Conservation (phyloP, 64 coral and sea anemone species). For the Pachyseris speciosa region DNA sequence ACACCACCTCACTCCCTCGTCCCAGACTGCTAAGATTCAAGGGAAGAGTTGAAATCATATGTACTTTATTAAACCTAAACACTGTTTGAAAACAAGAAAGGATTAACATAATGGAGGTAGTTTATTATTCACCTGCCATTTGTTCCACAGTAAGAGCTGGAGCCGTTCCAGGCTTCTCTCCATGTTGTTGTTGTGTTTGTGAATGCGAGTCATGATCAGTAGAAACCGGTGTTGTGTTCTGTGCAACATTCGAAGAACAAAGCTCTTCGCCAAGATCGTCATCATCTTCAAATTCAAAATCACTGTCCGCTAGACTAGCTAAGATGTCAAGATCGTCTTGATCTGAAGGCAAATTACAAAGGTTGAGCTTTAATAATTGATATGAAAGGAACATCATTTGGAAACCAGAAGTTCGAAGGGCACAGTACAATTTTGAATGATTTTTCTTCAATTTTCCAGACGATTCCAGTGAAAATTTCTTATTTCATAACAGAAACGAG, state of each 20-base stretch:
- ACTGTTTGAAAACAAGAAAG: too few species aligned
- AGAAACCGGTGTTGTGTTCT: background rate
- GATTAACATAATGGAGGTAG: too few species aligned
- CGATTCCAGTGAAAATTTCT: background rate
- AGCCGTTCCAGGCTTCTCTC: background rate
- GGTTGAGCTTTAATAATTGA: too few species aligned
- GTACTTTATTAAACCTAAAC: too few species aligned
- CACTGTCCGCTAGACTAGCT: conserved; percentile 34
- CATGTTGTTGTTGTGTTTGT: background rate
- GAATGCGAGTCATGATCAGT: background rate
- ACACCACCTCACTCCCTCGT: too few species aligned
- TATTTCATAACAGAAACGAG: background rate
- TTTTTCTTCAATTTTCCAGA: background rate
- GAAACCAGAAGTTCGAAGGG: too few species aligned
- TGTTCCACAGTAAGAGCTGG: background rate
- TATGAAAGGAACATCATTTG: too few species aligned
- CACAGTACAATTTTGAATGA: too few species aligned
- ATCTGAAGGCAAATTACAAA: conserved; percentile 16
- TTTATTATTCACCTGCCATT: conserved; percentile 9
- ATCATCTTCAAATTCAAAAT: conserved; percentile 33
- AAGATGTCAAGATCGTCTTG: conserved; percentile 35
- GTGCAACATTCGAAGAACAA: background rate
- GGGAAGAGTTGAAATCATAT: too few species aligned
- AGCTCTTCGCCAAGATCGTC: background rate
- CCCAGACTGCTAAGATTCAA: too few species aligned